Evolutionary conservation across 2,888 invertebrate genomes (phyloP).

Genomic region (Boloria selene): DNA sequence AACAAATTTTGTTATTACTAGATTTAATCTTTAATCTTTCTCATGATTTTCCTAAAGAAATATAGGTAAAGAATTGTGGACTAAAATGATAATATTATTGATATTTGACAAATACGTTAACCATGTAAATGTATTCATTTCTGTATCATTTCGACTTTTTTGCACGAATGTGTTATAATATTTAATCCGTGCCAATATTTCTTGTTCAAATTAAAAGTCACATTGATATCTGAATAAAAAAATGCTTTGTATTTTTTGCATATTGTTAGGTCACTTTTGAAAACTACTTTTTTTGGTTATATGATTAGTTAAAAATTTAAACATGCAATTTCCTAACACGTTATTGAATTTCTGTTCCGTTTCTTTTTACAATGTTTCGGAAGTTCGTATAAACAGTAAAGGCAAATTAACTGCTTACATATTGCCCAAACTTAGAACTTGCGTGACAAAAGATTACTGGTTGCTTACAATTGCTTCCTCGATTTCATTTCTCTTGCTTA

Average conservation of each 20-base stretch:
- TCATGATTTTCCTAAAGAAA: conserved; percentile 1
- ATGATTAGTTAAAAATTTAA: background rate
- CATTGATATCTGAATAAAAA: no score
- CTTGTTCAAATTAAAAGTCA: no score
- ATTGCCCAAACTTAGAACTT: conserved; percentile 59
- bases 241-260: no score
- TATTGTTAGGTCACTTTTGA: no score
- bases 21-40: conserved; percentile 3
- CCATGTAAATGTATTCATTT: background rate
- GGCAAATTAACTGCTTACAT: conserved; percentile 37
- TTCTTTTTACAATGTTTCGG: conserved; percentile 31
- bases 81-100: background rate
- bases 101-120: background rate
- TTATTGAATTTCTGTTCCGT: conserved; percentile 25
- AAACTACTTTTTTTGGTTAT: background rate
- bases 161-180: no score
- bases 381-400: conserved; percentile 33
- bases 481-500: conserved; percentile 43
- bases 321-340: conserved; percentile 31
- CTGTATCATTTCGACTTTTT: no score
- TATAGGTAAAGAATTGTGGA: background rate
- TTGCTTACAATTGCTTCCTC: conserved; percentile 55
- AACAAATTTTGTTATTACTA: conserved; percentile 14
- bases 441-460: conserved; percentile 63
- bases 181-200: no score